A percentile compares a stretch with the other conserved stretches of the same genome.
Evolutionary conservation across 2,113 vertebrate genomes (phyloP).

Genomic region (Protomyctophum bolini): DNA sequence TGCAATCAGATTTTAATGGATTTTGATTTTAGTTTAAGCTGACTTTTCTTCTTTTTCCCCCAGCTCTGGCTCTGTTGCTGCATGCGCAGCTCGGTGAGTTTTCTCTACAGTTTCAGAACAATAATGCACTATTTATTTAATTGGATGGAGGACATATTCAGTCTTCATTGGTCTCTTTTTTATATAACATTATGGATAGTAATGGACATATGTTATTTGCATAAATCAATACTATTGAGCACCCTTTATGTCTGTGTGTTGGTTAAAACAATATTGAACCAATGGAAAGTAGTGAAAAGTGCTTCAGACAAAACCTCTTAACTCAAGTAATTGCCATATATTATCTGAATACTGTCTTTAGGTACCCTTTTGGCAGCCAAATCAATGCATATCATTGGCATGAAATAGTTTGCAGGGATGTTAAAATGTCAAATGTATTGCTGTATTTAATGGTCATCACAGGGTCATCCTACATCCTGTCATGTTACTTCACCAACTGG

Average conservation of each 20-base stretch:
- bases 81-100: constrained; percentile 65
- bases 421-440: too few relatives aligned
- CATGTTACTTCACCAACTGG: constrained; percentile 77
- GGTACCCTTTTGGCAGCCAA: too few relatives aligned
- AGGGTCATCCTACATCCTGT: constrained; percentile 72
- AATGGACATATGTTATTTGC: neutral
- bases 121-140: neutral
- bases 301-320: too few relatives aligned
- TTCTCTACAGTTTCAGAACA: neutral
- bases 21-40: neutral
- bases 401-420: too few relatives aligned
- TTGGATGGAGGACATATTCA: neutral
- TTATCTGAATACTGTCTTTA: too few relatives aligned
- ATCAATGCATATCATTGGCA: too few relatives aligned
- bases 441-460: neutral
- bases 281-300: too few relatives aligned
- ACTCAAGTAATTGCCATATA: too few relatives aligned
- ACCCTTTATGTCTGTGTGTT: too few relatives aligned
- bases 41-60: constrained; percentile 15
- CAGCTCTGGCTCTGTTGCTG: constrained; percentile 63
- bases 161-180: neutral
- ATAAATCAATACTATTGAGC: neutral
- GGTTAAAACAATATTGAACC: too few relatives aligned
- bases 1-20: too few relatives aligned
- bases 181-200: neutral